Evolutionary conservation across 2,888 invertebrate genomes (phyloP), one percentile per base, ranked within the genome.

Genomic region (Eristalinus aeneus): DNA sequence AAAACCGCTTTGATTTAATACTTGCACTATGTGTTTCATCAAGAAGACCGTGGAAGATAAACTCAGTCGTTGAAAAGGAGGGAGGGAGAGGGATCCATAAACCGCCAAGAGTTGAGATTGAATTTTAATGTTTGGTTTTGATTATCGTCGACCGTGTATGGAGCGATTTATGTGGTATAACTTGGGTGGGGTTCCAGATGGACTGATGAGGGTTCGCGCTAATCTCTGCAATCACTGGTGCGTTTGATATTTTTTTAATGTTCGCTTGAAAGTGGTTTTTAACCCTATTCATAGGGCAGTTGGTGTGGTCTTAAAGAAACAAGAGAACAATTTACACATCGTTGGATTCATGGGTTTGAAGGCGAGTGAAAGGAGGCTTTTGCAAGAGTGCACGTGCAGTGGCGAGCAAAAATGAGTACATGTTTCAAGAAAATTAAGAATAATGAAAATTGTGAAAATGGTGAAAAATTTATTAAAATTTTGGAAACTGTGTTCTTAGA

Each of bases 51-150:
- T 23, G 8, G 10, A 20, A 61, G 31, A 8, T 0, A 32, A 34
- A 31, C n/a, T 3, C n/a, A n/a, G 0, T 22, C 1, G 16, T 12
- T n/a, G 10, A 12, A 36, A 31, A 5, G 60, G 61, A 36, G n/a
- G n/a, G 16, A 73, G 12, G 39, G 72, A 64, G 72, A 65, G 46
- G 65, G 65, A 79, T 60, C 65, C 65, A 72, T 79, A 34, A 79
- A 79, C 58, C 65, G 53, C n/a, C 20, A 53, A 58, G 60, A 60
- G 53, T 23, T 65, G 12, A 61, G 64, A 79, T 79, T 79, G 53
- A 67, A 73, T 73, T 79, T 73, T 53, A 67, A 73, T 73, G 65
- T 67, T 79, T 73, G 60, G 61, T 73, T 79, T 67, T 67, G 72
- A 65, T 79, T 67, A 67, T 67, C 56, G 9, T 16, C 4, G 10